Percentiles rank a stretch among this genome's conserved stretches.
Evolutionary conservation across 2,113 vertebrate genomes (phyloP).

Genomic region (Platysternon megacephalum): DNA sequence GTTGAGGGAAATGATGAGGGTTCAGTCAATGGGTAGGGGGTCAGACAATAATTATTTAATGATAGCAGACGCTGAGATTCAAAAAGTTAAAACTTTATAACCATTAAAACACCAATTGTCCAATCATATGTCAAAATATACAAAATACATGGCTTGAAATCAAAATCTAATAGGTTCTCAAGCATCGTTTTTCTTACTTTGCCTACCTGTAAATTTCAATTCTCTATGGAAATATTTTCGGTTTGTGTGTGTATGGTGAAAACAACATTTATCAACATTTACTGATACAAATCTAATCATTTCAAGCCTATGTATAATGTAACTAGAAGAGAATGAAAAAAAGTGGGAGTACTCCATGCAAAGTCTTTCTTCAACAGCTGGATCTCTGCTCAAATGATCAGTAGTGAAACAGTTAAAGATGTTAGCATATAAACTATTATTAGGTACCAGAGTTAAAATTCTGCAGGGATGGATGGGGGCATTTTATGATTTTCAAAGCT

Average conservation of each 20-base stretch:
- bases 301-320: fast-evolving
- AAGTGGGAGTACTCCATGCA: neutral
- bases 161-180: neutral
- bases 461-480: neutral
- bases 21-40: neutral
- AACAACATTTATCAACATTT: neutral
- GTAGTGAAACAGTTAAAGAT: neutral
- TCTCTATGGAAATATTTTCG: neutral
- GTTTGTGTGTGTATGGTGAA: neutral
- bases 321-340: neutral
- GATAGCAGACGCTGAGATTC: neutral
- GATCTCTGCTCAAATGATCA: neutral
- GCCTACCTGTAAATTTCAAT: neutral
- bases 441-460: neutral
- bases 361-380: neutral
- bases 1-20: neutral
- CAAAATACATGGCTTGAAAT: neutral
- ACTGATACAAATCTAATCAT: neutral
- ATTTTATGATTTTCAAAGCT: neutral
- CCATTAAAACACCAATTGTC: neutral
- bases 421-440: neutral
- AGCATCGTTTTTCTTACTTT: too few relatives aligned
- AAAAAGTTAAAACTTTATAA: neutral
- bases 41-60: neutral
- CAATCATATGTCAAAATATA: neutral